Percentiles rank a stretch among this genome's conserved stretches.
Conservation (phyloP, 2,797 vertebrate genomes). For the Sardinella longiceps region DNA sequence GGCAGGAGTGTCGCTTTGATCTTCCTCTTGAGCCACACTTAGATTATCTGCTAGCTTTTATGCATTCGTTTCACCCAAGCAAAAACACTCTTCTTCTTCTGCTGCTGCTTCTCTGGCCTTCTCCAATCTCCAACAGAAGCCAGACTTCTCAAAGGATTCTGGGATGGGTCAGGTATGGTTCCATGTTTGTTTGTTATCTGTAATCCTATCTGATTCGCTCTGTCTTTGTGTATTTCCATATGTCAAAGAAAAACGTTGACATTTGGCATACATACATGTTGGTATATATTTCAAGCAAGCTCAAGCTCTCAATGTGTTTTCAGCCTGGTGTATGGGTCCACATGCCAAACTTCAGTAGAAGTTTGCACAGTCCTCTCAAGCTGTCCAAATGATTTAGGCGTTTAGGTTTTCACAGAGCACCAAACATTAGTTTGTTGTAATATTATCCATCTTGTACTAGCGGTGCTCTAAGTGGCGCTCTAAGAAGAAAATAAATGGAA, state of each 20-base stretch:
- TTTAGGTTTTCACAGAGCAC: background rate
- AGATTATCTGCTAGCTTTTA: conserved; percentile 5
- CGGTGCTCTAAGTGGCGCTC: background rate
- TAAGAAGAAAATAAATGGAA: background rate
- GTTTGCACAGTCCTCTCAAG: background rate
- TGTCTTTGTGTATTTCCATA: background rate
- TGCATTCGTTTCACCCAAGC: background rate
- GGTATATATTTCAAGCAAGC: background rate
- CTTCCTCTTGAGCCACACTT: conserved; percentile 3
- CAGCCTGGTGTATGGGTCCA: background rate
- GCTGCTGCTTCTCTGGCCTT: background rate
- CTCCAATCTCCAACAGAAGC: background rate
- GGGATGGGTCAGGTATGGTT: background rate
- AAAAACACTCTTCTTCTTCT: background rate
- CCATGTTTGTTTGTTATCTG: background rate
- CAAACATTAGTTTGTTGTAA: background rate
- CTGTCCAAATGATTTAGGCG: background rate
- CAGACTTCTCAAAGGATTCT: background rate
- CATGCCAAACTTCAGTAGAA: background rate
- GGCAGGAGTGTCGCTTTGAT: conserved; percentile 1
- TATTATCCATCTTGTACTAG: background rate
- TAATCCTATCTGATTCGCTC: background rate
- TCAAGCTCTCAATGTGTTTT: background rate
- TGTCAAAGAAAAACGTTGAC: background rate
- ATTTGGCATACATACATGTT: too few relatives aligned